A percentile compares a stretch with the other conserved stretches of the same genome.
Conservation (phyloP, 2,797 vertebrate genomes). For the Typhlichthys subterraneus region DNA sequence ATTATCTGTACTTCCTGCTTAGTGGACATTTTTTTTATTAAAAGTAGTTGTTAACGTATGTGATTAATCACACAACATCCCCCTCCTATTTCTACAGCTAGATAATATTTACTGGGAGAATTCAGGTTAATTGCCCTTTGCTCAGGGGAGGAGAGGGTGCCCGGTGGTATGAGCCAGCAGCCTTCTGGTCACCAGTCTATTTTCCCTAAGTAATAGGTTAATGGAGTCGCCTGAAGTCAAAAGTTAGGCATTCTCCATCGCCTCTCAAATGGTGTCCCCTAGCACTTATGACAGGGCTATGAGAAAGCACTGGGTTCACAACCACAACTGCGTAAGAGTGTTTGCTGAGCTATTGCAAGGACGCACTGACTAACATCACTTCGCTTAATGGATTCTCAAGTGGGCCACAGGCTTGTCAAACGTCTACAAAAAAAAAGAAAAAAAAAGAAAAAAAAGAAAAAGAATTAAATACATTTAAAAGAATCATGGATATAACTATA, state of each 20-base stretch:
- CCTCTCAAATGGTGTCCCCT: constrained; percentile 59
- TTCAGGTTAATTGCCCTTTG: constrained; percentile 76
- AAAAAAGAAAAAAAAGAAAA: no score
- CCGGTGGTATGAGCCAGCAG: constrained; percentile 72
- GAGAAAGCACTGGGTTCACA: constrained; percentile 43
- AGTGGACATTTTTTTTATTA: constrained; percentile 75
- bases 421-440: no score
- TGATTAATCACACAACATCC: constrained; percentile 66
- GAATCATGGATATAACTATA: not conserved
- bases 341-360: constrained; percentile 40
- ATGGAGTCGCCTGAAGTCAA: constrained; percentile 67
- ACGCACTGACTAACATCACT: no score
- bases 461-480: no score
- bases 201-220: constrained; percentile 74
- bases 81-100: constrained; percentile 63
- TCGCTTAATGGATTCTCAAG: constrained; percentile 65
- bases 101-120: constrained; percentile 74
- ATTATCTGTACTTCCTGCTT: constrained; percentile 71
- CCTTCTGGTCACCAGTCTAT: constrained; percentile 76
- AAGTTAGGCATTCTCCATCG: constrained; percentile 43
- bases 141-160: constrained; percentile 72
- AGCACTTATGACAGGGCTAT: constrained; percentile 46
- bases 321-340: constrained; percentile 38
- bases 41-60: constrained; percentile 65
- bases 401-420: constrained; percentile 46